Conservation (phyloP, 2,113 vertebrate species). For the Empidonax alnorum region DNA sequence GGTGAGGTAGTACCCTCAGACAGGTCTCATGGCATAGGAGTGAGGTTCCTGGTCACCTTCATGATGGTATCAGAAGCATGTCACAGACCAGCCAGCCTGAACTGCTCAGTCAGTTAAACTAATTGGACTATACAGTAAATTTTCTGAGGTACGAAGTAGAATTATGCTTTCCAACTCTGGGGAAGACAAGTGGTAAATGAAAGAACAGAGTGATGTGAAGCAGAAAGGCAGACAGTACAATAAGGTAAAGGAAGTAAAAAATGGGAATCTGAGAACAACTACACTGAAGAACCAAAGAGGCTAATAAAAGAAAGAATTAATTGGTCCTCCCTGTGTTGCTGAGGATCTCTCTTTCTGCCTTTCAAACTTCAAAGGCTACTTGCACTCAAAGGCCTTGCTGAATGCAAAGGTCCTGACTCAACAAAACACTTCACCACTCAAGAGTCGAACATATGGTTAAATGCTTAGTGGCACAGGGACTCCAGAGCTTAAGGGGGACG, state of each 20-base stretch:
- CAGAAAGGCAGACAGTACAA: neutral
- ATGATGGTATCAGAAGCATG: neutral
- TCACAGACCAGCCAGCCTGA: neutral
- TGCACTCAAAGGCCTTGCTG: neutral
- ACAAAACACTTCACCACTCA: neutral
- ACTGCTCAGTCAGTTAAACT: neutral
- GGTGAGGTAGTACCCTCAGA: neutral
- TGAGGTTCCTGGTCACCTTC: neutral
- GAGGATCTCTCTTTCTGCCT: neutral
- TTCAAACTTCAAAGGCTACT: neutral
- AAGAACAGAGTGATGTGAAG: neutral
- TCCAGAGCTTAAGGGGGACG: neutral
- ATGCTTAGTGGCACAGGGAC: neutral
- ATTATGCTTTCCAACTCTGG: neutral
- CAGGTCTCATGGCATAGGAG: neutral
- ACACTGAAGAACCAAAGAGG: neutral
- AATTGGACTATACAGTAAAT: neutral
- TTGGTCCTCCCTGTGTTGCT: neutral
- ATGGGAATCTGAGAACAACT: neutral
- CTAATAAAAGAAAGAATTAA: neutral
- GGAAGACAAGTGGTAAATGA: neutral
- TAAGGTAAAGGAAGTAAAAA: neutral
- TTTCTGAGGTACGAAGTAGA: neutral
- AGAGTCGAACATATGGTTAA: neutral
- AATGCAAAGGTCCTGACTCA: constrained; percentile 5